Base-by-base conservation (phyloP, 2,113 vertebrate species). In the Forbesichthys papilliferus region DNA sequence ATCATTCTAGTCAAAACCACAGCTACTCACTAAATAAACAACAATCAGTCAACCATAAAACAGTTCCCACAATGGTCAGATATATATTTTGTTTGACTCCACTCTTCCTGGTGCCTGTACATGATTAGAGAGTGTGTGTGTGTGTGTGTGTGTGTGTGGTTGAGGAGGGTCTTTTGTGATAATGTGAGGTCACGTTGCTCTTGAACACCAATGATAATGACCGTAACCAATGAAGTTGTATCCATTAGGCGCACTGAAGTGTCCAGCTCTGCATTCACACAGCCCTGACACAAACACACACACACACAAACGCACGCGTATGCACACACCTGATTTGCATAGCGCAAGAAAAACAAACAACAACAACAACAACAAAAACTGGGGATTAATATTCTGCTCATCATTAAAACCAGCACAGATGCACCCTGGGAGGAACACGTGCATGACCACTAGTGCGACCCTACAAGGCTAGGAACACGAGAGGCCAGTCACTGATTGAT, bases 211-310 rank as follows among this genome's bases (percentile, higher is more conserved):
- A 79, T 69, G 82, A 84, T 91, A 91, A 91, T 91, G 83, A 88
- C 87, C 80, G 65, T 61, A 75, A 75, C 86, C 83, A 81, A 84
- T 89, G 82, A 88, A 91, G 86, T 89, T 87, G 86, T 69, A 87
- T 88, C 90, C 88, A 90, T 92, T 91, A 89, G 81, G 82, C 84
- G 71, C 27, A 61, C 69, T 90, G 83, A 89, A 90, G 88, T 89
- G 86, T 90, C 85, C 88, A 84, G 83, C 66, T 12, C 48, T 54
- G 48, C 80, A 84, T 88, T 88, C 80, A 69, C 36, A 89, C 80
- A 81, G 48, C 71, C 66, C 73, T 71, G 81, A 84, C 69, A 88
- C 74, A 48, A 51, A n/a, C 10, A 54, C 49, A 16, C 63, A 34
- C 62, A 72, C 27, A 27, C 27, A 27, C 27, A 27, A 27, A 20